These are phyloP conservation scores for Agelastica alni DNA, from an alignment of 2,888 invertebrate genomes.

Conservation along the genomic window DNA sequence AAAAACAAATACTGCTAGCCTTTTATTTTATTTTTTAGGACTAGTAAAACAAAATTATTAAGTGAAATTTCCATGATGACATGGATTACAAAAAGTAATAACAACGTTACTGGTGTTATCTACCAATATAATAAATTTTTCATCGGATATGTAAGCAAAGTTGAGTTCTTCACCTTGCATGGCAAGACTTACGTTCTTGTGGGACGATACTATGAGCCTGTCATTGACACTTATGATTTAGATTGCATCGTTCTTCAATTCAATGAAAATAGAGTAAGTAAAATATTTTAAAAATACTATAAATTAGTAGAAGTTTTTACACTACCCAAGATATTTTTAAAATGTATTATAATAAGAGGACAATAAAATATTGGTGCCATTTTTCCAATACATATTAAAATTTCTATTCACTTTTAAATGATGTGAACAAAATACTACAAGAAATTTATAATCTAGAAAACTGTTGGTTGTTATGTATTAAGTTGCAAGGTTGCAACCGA, in stretches of 20 bases:
- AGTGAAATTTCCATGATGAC: constrained; percentile 45
- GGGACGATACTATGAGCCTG: constrained; percentile 47
- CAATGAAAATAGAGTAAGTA: constrained; percentile 42
- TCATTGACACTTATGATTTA: constrained; percentile 43
- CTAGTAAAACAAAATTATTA: constrained; percentile 30
- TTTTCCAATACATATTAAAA: too few species aligned
- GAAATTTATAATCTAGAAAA: too few species aligned
- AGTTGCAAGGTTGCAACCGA: too few species aligned
- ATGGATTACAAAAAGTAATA: constrained; percentile 41
- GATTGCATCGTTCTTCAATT: constrained; percentile 46
- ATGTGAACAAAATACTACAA: too few species aligned
- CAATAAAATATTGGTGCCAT: too few species aligned
- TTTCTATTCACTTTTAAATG: too few species aligned
- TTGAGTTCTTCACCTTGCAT: constrained; percentile 48
- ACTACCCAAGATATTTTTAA: too few species aligned
- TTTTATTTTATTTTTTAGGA: constrained; percentile 34
- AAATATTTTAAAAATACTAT: too few species aligned
- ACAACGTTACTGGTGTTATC: constrained; percentile 35
- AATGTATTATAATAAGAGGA: too few species aligned
- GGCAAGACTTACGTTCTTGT: constrained; percentile 46
- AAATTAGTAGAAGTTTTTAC: too few species aligned
- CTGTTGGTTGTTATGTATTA: too few species aligned
- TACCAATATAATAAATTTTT: constrained; percentile 37
- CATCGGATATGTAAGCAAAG: constrained; percentile 50
- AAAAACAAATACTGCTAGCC: background rate